Percentiles rank a stretch among this genome's conserved stretches.
Evolutionary conservation across 1,140 invertebrate species (phyloP).

Genomic region (Euwallacea fornicatus): DNA sequence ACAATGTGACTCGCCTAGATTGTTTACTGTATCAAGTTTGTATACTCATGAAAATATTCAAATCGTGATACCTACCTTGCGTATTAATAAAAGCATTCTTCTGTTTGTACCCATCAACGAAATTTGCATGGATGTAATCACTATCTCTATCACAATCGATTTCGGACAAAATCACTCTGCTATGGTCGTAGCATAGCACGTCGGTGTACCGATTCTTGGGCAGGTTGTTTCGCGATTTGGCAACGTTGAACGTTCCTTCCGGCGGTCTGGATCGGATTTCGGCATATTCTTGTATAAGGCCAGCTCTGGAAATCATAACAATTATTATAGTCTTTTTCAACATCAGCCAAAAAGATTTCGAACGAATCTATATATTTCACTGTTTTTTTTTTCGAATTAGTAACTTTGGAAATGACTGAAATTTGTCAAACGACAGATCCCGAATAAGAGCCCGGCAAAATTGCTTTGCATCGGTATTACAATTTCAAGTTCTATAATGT

Average conservation of each 20-base stretch:
- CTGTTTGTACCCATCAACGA: slow-evolving; percentile 96
- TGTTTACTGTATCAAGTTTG: no score
- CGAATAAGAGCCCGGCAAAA: no score
- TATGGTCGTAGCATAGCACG: slow-evolving; percentile 94
- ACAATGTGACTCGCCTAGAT: no score
- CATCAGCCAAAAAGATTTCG: background rate
- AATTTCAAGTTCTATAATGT: no score
- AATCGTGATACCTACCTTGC: slow-evolving; percentile 68
- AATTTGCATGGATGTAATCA: slow-evolving; percentile 98
- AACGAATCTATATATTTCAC: no score
- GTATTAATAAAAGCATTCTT: slow-evolving; percentile 98
- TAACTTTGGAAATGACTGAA: no score
- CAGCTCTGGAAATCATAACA: slow-evolving; percentile 58
- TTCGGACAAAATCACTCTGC: slow-evolving; percentile 78
- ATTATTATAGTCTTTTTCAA: background rate
- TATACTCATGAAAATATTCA: background rate
- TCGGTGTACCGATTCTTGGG: slow-evolving; percentile 96
- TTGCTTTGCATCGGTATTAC: no score
- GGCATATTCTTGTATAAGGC: slow-evolving; percentile 80
- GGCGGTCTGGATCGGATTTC: slow-evolving; percentile 80
- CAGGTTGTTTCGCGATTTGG: slow-evolving; percentile 78
- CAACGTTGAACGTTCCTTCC: slow-evolving; percentile 80
- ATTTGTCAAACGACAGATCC: no score
- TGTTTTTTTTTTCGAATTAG: no score
- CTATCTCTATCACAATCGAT: slow-evolving; percentile 74